Evolutionary conservation across 2,888 invertebrate species (phyloP).

Genomic region (Tetanocera ferruginea): DNA sequence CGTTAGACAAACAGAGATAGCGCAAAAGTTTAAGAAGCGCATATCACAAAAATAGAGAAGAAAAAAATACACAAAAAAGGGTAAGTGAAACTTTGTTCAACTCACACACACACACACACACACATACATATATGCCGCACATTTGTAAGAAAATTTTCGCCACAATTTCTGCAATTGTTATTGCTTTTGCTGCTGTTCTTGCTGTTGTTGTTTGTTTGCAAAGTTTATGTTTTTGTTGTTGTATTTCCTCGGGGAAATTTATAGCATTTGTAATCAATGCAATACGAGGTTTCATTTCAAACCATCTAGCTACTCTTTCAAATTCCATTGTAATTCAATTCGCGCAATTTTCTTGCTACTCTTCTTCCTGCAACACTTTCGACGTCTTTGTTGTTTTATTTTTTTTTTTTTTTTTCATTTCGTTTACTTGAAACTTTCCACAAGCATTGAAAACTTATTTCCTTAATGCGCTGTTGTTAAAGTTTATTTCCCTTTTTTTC

Average conservation of each 20-base stretch:
- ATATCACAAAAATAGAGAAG: not conserved
- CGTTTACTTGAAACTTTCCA: not conserved
- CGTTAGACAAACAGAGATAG: not conserved
- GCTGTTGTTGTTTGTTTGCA: constrained; percentile 11
- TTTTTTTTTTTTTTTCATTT: not conserved
- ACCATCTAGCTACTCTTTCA: constrained; percentile 19
- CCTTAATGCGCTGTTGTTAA: not conserved
- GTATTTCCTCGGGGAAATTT: not conserved
- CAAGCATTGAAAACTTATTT: constrained; percentile 7
- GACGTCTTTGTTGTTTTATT: not conserved
- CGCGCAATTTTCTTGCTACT: constrained; percentile 22
- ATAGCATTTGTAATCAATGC: constrained; percentile 37
- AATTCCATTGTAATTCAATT: constrained; percentile 38
- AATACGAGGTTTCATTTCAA: constrained; percentile 28
- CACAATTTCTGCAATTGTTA: constrained; percentile 13
- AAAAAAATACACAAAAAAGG: not conserved
- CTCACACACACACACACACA: not conserved
- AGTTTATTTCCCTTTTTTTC: not conserved
- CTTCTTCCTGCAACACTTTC: not conserved
- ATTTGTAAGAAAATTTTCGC: constrained; percentile 30
- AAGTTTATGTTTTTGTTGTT: constrained; percentile 14
- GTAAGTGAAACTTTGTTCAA: not conserved
- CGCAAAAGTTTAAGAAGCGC: not conserved
- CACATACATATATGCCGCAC: not conserved
- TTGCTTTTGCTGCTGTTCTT: not conserved